Conservation (phyloP, 2,797 vertebrate genomes). For the Phrynocephalus guinanensis region DNA sequence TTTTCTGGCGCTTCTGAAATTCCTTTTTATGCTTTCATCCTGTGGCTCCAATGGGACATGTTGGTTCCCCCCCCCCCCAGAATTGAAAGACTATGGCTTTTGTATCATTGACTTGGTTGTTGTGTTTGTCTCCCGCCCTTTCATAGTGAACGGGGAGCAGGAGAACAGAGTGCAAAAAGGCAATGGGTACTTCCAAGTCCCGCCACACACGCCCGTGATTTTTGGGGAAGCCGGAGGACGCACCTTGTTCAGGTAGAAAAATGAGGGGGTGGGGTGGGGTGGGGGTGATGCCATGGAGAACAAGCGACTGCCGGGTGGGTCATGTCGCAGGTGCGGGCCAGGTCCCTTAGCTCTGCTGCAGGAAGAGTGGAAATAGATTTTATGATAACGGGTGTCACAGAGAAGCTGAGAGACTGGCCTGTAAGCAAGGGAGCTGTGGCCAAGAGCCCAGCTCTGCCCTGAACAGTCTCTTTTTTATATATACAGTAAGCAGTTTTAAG, state of each 20-base stretch:
- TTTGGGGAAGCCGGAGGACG: conserved; percentile 97
- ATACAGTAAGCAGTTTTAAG: too few species aligned
- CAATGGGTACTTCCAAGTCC: conserved; percentile 98
- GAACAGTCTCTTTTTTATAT: background rate
- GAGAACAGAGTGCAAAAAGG: conserved; percentile 96
- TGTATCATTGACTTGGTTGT: background rate
- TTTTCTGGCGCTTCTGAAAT: background rate
- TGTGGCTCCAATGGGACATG: background rate
- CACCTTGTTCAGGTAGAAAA: conserved; percentile 92
- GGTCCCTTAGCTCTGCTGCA: background rate
- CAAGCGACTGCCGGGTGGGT: too few species aligned
- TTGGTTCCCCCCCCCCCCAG: background rate
- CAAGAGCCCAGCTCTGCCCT: background rate
- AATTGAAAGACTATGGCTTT: background rate
- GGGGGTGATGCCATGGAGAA: background rate
- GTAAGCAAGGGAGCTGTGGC: background rate
- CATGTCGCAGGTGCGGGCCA: too few species aligned
- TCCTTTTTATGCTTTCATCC: background rate
- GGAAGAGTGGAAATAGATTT: background rate
- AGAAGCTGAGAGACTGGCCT: background rate
- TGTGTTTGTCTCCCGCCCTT: conserved; percentile 22
- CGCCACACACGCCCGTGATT: conserved; percentile 97
- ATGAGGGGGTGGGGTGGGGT: background rate
- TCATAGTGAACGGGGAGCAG: conserved; percentile 93
- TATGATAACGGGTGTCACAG: too few species aligned